Base-by-base conservation (phyloP, 2,113 vertebrate species). In the Coracopsis vasa region DNA sequence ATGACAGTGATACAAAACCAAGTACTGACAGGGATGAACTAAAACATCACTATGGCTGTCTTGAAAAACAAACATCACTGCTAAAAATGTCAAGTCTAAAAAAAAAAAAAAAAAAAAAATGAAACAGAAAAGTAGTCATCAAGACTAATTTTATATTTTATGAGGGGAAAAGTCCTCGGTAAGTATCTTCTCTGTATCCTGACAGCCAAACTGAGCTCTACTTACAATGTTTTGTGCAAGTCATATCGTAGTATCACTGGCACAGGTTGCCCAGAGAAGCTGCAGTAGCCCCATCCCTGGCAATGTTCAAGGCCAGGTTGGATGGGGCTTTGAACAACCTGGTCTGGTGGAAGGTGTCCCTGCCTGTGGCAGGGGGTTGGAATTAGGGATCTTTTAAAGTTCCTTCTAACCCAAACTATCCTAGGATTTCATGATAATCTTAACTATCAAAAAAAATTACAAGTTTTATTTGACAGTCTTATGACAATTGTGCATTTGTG, bases 111-210 rank as follows among this genome's bases (percentile, higher is more conserved):
- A 15, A 16, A 8, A 62, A 54, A 1, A 0, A 24, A 41, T 41
- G 11, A 45, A 45, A 45, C 20, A 11, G 23, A 44, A 6, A 2
- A 15, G 2, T 23, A 18, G 13, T 3, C 41, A 16, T 6, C 3
- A 6, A 42, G 23, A 77, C 13, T 8, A 7, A 5, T 6, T 61
- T 45, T 18, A 6, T 15, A 21, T 31, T 56, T 35, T 8, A 1
- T 3, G 23, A 45, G 35, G 2, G 2, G 35, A 71, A 66, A 35
- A 42, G 25, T 3, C 47, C 33, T 64, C 0, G 0, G 1, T 20
- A 80, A 28, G 29, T 4, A 6, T 10, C 21, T 80, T 41, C 61
- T 65, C 53, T 23, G 74, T 7, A 2, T 10, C 23, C 13, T 18
- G 51, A 35, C 41, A 62, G 74, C 74, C 71, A 47, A 75, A 41